A percentile compares a stretch with the other conserved stretches of the same genome.
These are phyloP conservation scores for Dryococelus australis DNA, from an alignment of 2,888 invertebrate species.

Conservation along the genomic window DNA sequence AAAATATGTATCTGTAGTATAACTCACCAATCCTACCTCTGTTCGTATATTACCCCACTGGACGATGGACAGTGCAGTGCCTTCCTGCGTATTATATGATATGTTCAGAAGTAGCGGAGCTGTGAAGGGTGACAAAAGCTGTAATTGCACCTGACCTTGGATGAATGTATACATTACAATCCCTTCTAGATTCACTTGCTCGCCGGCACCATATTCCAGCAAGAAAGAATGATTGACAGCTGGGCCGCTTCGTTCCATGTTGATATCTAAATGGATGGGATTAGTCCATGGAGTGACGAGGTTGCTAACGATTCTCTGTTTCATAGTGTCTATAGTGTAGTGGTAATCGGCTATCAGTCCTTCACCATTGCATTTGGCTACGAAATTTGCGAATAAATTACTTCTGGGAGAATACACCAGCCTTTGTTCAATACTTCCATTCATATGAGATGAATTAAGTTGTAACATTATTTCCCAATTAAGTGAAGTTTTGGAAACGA, in stretches of 20 bases:
- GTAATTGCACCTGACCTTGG: slow-evolving; percentile 36
- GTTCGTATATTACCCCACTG: slow-evolving; percentile 31
- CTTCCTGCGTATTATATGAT: slow-evolving; percentile 30
- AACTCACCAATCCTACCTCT: slow-evolving; percentile 36
- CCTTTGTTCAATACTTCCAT: neutral
- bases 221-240: slow-evolving; percentile 32
- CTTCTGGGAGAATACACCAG: neutral
- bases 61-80: slow-evolving; percentile 21
- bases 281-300: slow-evolving; percentile 40
- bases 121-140: slow-evolving; percentile 43
- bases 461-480: neutral
- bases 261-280: slow-evolving; percentile 34
- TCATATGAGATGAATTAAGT: neutral
- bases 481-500: neutral
- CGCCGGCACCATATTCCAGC: slow-evolving; percentile 37
- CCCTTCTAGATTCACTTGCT: slow-evolving; percentile 41
- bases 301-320: neutral
- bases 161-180: slow-evolving; percentile 30
- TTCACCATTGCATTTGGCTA: neutral
- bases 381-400: neutral
- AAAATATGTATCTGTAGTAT: neutral
- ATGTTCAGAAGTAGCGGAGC: slow-evolving; percentile 40
- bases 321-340: neutral
- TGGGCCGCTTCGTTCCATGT: slow-evolving; percentile 30
- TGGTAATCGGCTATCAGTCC: neutral